Base-by-base conservation (phyloP, 2,113 vertebrate genomes). In the Lophotis ruficrista region DNA sequence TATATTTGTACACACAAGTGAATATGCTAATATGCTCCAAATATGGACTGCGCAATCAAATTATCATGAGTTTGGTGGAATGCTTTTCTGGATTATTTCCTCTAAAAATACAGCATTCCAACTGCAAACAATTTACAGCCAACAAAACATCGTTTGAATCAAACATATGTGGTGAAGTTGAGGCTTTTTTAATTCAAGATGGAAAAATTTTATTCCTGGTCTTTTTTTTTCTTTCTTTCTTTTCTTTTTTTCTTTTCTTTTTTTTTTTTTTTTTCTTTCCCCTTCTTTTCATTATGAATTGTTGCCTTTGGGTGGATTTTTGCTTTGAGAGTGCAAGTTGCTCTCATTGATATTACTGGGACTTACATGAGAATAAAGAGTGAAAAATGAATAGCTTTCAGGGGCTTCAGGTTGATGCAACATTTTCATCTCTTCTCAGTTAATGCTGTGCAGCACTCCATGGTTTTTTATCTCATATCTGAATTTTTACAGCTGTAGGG, bases 401-500 rank as follows among this genome's bases (percentile, higher is more conserved):
- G 81, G 64, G 53, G 56, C 82, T 92, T 90, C 86, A 95, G 88
- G 78, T 61, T 80, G 86, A 94, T 56, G 78, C 90, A 94, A 93
- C 83, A 93, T 96, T 93, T 96, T 95, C 27, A 70, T 82, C 83
- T 58, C 64, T 85, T 94, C 94, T 91, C 66, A 87, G 90, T 93
- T 97, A 97, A 96, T 96, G 90, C 80, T 90, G 90, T 66, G 88
- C 76, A 95, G 94, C 91, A 87, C 70, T 91, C 68, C 76, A 66
- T 81, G 93, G 97, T 96, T 91, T 98, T 98, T 89, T 77, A 83
- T 91, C 92, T 97, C 91, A 50, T 62, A 95, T 68, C 85, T 96
- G 80, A 97, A 97, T 93, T 94, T 97, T 96, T 96, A 96, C 81
- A 93, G 85, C 90, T 96, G 65, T 90, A 93, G 86, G 35, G 61